Base-by-base conservation (phyloP, 2,113 vertebrate species). In the Cyprinodon tularosa region DNA sequence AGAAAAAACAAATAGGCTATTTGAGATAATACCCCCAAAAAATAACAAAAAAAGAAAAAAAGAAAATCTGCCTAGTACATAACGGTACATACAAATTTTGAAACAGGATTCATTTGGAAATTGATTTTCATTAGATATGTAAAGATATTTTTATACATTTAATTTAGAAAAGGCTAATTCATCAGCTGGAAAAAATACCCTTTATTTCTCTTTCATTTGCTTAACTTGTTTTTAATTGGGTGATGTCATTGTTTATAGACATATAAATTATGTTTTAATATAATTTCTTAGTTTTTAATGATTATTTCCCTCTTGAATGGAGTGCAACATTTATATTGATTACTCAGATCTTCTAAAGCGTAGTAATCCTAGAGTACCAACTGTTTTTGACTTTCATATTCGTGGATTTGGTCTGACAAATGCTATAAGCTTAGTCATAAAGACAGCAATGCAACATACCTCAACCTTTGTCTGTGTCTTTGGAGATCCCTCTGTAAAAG, bases 401-500 rank as follows among this genome's bases (percentile, higher is more conserved):
- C 64, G 38, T 80, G 61, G 42, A 42, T 12, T 79, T 78, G 78
- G 13, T 40, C 53, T 76, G 75, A 73, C 47, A 81, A 72, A 88
- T 68, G 68, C 81, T 67, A 36, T 14, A 2, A 2, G 1, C 44
- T 74, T 60, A 79, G 66, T 71, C 83, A 76, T 68, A 75, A 72
- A 66, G 83, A 75, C 74, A 62, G 72, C 67, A 78, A 76, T 61
- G 72, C 40, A 66, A 60, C 77, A 62, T 80, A 40, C 50, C 57
- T 74, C 37, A 67, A 47, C 36, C 70, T 87, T 86, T 84, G 74
- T 81, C 70, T 78, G 3, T 44, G 57, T 45, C 82, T 77, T 70
- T 50, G 0, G 71, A 77, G 76, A 53, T 48, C 50, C 15, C 76
- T 84, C 70, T 11, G 47, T 90, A 84, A 90, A 90, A 90, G 84